A percentile compares a stretch with the other conserved stretches of the same genome.
Conservation (phyloP, 2,888 invertebrate species). For the Erebia epiphron region DNA sequence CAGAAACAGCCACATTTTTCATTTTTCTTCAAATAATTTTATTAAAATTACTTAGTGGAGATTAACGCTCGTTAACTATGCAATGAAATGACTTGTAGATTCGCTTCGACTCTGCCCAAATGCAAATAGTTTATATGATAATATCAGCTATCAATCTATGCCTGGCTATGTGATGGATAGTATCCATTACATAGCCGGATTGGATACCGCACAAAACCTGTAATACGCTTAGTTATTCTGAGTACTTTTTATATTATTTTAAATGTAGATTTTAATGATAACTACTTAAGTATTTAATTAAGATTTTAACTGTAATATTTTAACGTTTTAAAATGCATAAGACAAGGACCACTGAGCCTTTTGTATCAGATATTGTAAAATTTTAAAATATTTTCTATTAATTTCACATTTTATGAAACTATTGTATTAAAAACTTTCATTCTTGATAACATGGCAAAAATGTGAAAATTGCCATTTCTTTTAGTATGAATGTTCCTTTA, state of each 20-base stretch:
- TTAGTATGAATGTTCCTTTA: not conserved
- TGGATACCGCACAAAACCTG: slow-evolving; percentile 64
- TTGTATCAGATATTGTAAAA: not conserved
- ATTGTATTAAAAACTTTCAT: not conserved
- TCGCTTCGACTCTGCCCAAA: too few relatives aligned
- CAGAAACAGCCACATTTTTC: too few relatives aligned
- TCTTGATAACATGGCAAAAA: not conserved
- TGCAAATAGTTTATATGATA: not conserved
- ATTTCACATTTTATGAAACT: not conserved
- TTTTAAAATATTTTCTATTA: not conserved
- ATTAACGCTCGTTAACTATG: too few relatives aligned
- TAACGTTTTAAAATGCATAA: slow-evolving; percentile 39
- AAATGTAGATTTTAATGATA: slow-evolving; percentile 46
- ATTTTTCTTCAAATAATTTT: too few relatives aligned
- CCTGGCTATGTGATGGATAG: slow-evolving; percentile 19
- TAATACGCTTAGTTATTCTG: slow-evolving; percentile 67
- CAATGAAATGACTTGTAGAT: too few relatives aligned
- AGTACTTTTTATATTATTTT: slow-evolving; percentile 49
- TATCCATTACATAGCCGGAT: too few relatives aligned
- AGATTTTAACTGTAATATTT: slow-evolving; percentile 50
- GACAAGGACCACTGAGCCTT: slow-evolving; percentile 14
- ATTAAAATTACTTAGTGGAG: too few relatives aligned
- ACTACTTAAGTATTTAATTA: slow-evolving; percentile 49
- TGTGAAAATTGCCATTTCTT: not conserved
- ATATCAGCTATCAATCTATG: not conserved